Percentiles rank a stretch among this genome's conserved stretches.
phyloP scores from a whole-genome alignment of 2,113 vertebrate genomes.

The Connochaetes taurinus region DNA sequence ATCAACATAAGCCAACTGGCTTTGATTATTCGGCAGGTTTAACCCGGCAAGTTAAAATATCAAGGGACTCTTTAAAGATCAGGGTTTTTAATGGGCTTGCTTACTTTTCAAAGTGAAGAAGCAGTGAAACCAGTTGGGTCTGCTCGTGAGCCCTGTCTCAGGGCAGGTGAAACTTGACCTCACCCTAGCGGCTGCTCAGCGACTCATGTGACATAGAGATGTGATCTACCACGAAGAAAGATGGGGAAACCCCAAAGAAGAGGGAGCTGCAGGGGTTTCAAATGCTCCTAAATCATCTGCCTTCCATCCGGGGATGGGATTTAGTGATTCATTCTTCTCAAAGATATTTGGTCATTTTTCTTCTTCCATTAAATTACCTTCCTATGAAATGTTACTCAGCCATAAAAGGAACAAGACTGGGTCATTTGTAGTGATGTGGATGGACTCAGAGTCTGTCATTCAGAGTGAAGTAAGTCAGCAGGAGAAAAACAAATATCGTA shows the following conservation, averaged over 20 bases:
- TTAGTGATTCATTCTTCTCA: not conserved
- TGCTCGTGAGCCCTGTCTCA: not conserved
- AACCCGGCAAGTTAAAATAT: not conserved
- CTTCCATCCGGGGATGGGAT: not conserved
- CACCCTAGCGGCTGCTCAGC: not conserved
- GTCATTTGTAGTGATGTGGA: not conserved
- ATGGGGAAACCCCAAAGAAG: not conserved
- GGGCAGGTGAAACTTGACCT: not conserved
- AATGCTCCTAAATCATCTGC: not conserved
- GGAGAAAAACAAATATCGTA: not conserved
- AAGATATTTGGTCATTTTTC: not conserved
- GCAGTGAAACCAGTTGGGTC: not conserved
- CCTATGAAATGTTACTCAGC: not conserved
- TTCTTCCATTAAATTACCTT: not conserved
- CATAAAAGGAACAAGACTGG: not conserved
- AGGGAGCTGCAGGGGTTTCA: not conserved
- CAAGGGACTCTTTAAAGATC: not conserved
- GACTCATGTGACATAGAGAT: not conserved
- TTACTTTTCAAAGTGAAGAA: not conserved
- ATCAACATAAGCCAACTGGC: not conserved
- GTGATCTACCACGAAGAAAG: not conserved
- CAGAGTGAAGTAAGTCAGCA: not conserved
- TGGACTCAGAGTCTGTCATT: not conserved
- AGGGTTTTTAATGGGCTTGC: not conserved
- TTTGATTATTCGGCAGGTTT: not conserved